A percentile compares a stretch with the other conserved stretches of the same genome.
Evolutionary conservation across 1,140 invertebrate species (phyloP).

Genomic region (Bombus fervidus): DNA sequence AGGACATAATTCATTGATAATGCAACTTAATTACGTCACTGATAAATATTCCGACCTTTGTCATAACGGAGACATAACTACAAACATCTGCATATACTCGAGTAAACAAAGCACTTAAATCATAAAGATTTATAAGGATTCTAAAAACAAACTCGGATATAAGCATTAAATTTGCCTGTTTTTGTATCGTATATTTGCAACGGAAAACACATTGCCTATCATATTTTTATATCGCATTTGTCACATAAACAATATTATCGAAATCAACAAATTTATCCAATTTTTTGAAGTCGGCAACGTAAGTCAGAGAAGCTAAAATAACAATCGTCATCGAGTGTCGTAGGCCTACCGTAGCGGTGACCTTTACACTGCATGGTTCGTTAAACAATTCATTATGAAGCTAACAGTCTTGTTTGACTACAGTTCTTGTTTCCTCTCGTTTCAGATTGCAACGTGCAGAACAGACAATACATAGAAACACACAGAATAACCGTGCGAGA

Average conservation of each 20-base stretch:
- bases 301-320: background rate
- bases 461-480: background rate
- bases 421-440: slow-evolving; percentile 11
- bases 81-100: background rate
- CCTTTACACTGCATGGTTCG: background rate
- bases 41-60: slow-evolving; percentile 17
- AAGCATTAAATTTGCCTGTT: background rate
- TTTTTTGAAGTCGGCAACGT: background rate
- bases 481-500: background rate
- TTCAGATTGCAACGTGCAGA: slow-evolving; percentile 48
- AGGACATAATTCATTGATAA: background rate
- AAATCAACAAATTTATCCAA: background rate
- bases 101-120: background rate
- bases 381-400: slow-evolving; percentile 16
- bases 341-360: background rate
- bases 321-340: background rate
- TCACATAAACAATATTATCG: background rate
- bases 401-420: background rate
- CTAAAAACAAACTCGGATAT: background rate
- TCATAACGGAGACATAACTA: background rate
- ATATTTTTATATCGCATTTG: background rate
- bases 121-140: background rate
- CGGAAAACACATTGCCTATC: slow-evolving; percentile 2
- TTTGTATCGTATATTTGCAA: background rate
- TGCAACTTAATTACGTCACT: slow-evolving; percentile 23